Percentiles rank a stretch among this genome's conserved stretches.
phyloP scores from a whole-genome alignment of 1,140 invertebrate genomes.

The Drosophila leontia region DNA sequence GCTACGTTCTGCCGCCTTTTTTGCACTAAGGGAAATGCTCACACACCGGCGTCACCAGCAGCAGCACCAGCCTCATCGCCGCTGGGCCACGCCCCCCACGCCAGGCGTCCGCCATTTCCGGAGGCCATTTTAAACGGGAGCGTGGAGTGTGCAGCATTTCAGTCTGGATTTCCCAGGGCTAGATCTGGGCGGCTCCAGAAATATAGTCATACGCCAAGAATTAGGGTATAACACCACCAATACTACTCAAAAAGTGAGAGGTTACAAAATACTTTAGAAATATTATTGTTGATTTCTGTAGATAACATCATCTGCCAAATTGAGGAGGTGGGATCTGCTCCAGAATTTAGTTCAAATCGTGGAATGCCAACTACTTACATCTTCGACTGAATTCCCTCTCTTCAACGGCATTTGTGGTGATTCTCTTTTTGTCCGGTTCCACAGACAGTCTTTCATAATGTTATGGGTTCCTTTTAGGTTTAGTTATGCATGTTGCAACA shows the following conservation, averaged over 20 bases:
- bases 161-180: slow-evolving; percentile 14
- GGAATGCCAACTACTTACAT: background rate
- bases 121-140: slow-evolving; percentile 61
- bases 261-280: background rate
- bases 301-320: background rate
- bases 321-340: background rate
- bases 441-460: slow-evolving; percentile 40
- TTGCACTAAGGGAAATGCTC: slow-evolving; percentile 85
- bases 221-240: background rate
- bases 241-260: background rate
- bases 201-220: slow-evolving; percentile 3
- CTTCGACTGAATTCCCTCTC: background rate
- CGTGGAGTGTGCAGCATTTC: slow-evolving; percentile 70
- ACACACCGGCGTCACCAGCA: slow-evolving; percentile 73
- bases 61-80: slow-evolving; percentile 54
- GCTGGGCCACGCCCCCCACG: slow-evolving; percentile 34
- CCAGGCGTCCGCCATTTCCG: slow-evolving; percentile 52
- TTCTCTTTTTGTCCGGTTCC: slow-evolving; percentile 7
- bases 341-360: background rate
- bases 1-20: slow-evolving; percentile 84
- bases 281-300: background rate
- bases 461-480: slow-evolving; percentile 72
- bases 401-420: background rate
- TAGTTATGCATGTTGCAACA: slow-evolving; percentile 50
- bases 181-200: slow-evolving; percentile 23